Evolutionary conservation across 2,797 vertebrate genomes (phyloP).

Genomic region (Danio jaintianensis): DNA sequence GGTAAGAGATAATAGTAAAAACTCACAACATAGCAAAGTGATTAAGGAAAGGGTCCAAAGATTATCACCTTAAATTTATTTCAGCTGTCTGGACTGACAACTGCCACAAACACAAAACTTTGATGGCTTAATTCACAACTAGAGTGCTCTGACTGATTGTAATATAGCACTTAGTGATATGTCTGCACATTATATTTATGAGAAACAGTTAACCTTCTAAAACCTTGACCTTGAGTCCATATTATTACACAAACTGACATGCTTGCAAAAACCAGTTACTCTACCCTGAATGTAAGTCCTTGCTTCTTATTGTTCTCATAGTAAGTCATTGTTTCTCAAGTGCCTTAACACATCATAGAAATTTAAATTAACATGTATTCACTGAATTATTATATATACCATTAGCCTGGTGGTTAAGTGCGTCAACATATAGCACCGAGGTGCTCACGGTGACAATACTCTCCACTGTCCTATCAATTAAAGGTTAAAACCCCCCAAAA

Average conservation of each 20-base stretch:
- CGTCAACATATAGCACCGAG: too few relatives aligned
- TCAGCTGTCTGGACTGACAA: slow-evolving; percentile 57
- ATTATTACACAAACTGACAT: background rate
- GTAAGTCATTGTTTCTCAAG: background rate
- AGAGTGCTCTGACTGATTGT: background rate
- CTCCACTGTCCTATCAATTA: too few relatives aligned
- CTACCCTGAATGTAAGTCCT: background rate
- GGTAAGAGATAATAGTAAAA: slow-evolving; percentile 63
- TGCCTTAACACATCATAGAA: background rate
- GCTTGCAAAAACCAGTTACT: background rate
- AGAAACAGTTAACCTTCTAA: slow-evolving; percentile 38
- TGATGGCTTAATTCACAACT: background rate
- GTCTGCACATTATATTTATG: background rate
- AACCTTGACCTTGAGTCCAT: slow-evolving; percentile 14
- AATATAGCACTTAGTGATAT: slow-evolving; percentile 1
- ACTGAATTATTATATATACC: too few relatives aligned
- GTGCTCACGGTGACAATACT: too few relatives aligned
- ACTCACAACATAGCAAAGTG: too few relatives aligned
- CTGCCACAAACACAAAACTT: slow-evolving; percentile 61
- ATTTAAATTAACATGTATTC: too few relatives aligned
- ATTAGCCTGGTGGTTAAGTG: too few relatives aligned
- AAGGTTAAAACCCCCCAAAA: too few relatives aligned
- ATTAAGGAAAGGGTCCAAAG: slow-evolving; percentile 54
- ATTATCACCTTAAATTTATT: slow-evolving; percentile 59
- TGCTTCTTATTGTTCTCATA: too few relatives aligned